phyloP scores from a whole-genome alignment of 1,140 invertebrate genomes.

The Hetaerina americana region DNA sequence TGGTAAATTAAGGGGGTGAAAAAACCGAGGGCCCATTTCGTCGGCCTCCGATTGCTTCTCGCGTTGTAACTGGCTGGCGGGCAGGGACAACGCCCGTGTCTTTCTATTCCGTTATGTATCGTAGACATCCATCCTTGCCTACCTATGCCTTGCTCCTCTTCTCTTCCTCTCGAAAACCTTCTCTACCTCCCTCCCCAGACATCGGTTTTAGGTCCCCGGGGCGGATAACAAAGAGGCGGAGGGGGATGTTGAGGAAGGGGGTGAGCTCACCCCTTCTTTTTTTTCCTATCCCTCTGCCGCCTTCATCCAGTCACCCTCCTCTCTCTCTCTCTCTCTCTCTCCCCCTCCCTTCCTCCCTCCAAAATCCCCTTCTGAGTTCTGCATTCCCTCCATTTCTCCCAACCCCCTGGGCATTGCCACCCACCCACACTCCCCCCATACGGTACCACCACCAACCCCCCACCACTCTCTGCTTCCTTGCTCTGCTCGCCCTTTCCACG shows the following conservation, averaged over 20 bases:
- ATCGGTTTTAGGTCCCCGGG: not conserved
- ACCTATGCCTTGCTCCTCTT: slow-evolving; percentile 13
- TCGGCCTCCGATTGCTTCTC: too few relatives aligned
- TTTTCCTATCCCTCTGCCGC: slow-evolving; percentile 12
- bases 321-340: slow-evolving; percentile 7
- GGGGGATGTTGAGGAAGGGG: not conserved
- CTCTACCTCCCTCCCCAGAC: slow-evolving; percentile 5
- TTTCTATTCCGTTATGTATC: not conserved
- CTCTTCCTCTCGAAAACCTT: slow-evolving; percentile 8
- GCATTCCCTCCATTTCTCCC: too few relatives aligned
- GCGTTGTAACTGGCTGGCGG: too few relatives aligned
- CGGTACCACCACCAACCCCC: too few relatives aligned
- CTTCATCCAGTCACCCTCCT: slow-evolving; percentile 9
- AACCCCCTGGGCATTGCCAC: too few relatives aligned
- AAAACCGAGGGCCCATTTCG: too few relatives aligned
- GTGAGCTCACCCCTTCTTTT: slow-evolving; percentile 10
- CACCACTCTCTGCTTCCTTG: too few relatives aligned
- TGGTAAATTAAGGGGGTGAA: too few relatives aligned
- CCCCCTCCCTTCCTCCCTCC: slow-evolving; percentile 8
- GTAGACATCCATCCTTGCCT: slow-evolving; percentile 13
- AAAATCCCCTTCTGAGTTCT: not conserved
- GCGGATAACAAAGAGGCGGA: not conserved
- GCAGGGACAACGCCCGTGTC: not conserved
- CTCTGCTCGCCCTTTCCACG: too few relatives aligned
- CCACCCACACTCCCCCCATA: too few relatives aligned